Conservation (phyloP, 2,113 vertebrate species). For the Solenodon paradoxus region DNA sequence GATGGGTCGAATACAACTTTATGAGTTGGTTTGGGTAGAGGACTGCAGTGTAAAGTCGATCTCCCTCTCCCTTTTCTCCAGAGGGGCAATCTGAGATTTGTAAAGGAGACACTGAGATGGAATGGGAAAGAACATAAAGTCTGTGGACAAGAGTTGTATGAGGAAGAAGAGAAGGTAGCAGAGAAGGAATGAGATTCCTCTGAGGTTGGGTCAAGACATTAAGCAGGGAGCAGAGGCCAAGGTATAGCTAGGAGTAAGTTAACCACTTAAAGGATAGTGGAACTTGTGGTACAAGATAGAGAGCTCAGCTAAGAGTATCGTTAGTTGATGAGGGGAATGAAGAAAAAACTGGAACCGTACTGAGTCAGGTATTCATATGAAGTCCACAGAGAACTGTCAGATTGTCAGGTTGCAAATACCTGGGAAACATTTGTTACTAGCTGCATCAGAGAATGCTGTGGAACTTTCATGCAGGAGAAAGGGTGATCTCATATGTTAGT, state of each 20-base stretch:
- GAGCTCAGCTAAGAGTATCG: neutral
- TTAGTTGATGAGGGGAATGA: neutral
- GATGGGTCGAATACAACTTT: neutral
- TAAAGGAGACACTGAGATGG: neutral
- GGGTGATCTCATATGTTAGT: neutral
- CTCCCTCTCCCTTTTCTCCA: neutral
- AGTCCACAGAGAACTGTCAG: neutral
- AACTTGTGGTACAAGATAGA: neutral
- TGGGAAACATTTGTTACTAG: neutral
- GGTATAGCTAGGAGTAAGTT: neutral
- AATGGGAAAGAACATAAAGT: neutral
- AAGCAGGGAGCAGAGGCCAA: neutral
- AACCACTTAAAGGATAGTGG: neutral
- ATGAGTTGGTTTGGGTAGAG: neutral
- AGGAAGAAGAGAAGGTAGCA: neutral
- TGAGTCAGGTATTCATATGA: neutral
- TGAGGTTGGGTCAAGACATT: neutral
- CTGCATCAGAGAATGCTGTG: neutral
- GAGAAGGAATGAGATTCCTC: neutral
- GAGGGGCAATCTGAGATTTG: neutral
- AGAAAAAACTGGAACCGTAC: neutral
- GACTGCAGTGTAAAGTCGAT: neutral
- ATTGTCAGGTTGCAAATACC: neutral
- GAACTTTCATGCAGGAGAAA: neutral
- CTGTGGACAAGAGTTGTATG: neutral